Base-by-base conservation (phyloP, 2,113 vertebrate species). In the Sceloporus tristichus region DNA sequence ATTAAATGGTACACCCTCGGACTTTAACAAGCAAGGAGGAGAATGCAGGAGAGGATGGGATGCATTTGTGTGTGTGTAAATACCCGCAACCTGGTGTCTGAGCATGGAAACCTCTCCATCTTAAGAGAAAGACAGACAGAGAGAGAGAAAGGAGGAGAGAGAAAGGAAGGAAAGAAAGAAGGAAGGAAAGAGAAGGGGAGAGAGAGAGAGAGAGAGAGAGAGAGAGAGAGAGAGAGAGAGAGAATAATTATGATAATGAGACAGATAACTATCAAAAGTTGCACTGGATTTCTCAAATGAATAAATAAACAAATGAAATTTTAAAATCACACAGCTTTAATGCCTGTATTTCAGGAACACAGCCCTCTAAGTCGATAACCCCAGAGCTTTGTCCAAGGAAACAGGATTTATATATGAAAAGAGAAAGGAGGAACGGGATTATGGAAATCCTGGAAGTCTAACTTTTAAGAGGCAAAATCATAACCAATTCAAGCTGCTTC, bases 41-140 rank as follows among this genome's bases (percentile, higher is more conserved):
- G 91, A 87, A 91, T 77, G 89, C 10, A 5, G 79, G 85, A 54
- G 25, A 73, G 19, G 23, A 27, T 88, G 74, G 89, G 23, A 85
- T 54, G 88, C n/a, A 3, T 4, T 18, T 34, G 40, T 10, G 48
- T 27, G 90, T 90, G 90, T 90, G 91, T 38, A 56, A 91, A 85
- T 91, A 91, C 91, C 93, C 94, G 91, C 88, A 94, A 92, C 93
- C 92, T 94, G 94, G 95, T 5, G 91, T 94, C 91, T 92, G 2
- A 93, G 95, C 94, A 94, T 90, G 94, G 95, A 96, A 97, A 96
- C 95, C 92, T 96, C 95, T 95, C 97, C 95, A 94, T 96, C 95
- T 95, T 95, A 92, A 95, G 93, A 93, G 91, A 95, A 93, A 93
- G 93, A 94, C 90, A 96, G 90, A 94, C 91, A 94, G 89, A 95